Conservation (phyloP, 2,113 vertebrate species). For the Sturnira hondurensis region DNA sequence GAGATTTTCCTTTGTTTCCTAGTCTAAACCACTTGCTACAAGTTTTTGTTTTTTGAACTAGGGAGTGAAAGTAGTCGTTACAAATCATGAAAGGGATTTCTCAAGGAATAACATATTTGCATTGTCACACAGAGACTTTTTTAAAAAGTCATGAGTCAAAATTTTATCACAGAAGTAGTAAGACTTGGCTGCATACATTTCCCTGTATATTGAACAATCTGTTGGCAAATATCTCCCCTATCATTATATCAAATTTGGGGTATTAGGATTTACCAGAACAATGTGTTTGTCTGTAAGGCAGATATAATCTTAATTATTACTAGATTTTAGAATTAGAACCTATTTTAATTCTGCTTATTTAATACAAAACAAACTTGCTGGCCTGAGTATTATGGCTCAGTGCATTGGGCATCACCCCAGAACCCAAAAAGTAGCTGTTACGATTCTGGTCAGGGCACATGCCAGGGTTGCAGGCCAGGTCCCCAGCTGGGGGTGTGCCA, state of each 20-base stretch:
- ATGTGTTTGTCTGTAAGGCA: not conserved
- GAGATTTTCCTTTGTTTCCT: not conserved
- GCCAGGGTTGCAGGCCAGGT: no score
- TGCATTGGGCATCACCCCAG: no score
- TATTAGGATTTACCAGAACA: slow-evolving; percentile 39
- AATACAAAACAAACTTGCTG: not conserved
- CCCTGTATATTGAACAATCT: not conserved
- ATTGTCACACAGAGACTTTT: not conserved
- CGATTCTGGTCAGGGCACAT: no score
- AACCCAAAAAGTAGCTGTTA: no score
- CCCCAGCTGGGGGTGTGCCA: no score
- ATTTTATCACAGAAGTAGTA: slow-evolving; percentile 12
- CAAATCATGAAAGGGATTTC: not conserved
- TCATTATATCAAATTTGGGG: not conserved
- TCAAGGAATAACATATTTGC: not conserved
- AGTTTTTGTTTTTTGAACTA: not conserved
- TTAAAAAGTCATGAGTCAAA: not conserved
- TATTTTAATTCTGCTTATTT: not conserved
- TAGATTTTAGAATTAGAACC: not conserved
- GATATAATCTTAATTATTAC: not conserved
- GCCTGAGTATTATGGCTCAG: no score
- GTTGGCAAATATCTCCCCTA: not conserved
- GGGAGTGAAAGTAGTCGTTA: not conserved
- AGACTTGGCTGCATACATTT: not conserved
- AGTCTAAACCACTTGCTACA: not conserved